Evolutionary conservation across 2,797 vertebrate species (phyloP), one percentile per base, ranked within the genome.

Genomic region (Alfaro cultratus): DNA sequence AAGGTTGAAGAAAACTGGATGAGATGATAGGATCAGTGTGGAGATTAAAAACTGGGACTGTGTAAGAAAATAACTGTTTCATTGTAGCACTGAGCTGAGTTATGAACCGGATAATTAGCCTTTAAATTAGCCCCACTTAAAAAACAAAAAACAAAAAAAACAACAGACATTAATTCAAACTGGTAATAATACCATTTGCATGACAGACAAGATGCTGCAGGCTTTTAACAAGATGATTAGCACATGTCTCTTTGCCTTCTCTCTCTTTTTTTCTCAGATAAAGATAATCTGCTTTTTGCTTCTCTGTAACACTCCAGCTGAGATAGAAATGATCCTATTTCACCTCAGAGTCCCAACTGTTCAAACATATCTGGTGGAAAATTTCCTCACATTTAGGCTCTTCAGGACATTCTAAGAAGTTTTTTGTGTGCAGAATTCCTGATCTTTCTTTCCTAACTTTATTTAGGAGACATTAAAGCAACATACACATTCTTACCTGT

Each of bases 81-180:
- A 82, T 73, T 80, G 79, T 80, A 0, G 71, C 43, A 79, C 85
- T 89, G 80, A 51, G 80, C 80, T 29, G 12, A 83, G 46, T 84
- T 83, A 85, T 88, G 87, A 89, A 51, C 77, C 31, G 76, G 75
- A 88, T 83, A 88, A 92, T 93, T 89, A 90, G 84, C 85, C 82
- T 88, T 88, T 86, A 86, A 91, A 92, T 91, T 83, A 89, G 83
- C 81, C 68, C 80, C 83, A 85, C 74, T 85, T 86, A 75, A 87
- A 29, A 29, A 86, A 91, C 88, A 91, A 26, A 26, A 23, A 34
- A 31, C 31, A 6, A 62, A 34, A 3, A 2, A 4, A 88, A 91
- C 80, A 88, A 81, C 81, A 78, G 43, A 70, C 71, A 86, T 86
- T 87, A 62, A 87, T 91, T 70, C 81, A 83, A 86, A 88, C 71